Evolutionary conservation across 1,140 invertebrate species (phyloP).

Genomic region (Marisa cornuarietis): DNA sequence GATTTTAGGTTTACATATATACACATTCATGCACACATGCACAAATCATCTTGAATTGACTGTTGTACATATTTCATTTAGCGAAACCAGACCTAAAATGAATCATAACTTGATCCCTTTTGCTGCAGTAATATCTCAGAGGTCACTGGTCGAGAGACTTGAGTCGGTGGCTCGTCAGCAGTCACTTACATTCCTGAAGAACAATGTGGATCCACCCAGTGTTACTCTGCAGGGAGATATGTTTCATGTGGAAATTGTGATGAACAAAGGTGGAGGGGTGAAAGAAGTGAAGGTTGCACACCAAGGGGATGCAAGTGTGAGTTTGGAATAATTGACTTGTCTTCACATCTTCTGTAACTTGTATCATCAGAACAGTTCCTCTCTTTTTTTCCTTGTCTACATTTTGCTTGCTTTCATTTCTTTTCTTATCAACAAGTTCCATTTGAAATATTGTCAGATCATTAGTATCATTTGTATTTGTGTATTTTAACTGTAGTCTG

Average conservation of each 20-base stretch:
- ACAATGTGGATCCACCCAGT: slow-evolving; percentile 67
- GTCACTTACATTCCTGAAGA: slow-evolving; percentile 83
- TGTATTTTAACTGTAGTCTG: too few species aligned
- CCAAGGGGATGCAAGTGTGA: slow-evolving; percentile 76
- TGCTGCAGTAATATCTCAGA: slow-evolving; percentile 79
- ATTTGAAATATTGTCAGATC: background rate
- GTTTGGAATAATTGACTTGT: slow-evolving; percentile 10
- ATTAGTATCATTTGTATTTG: background rate
- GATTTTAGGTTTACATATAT: too few species aligned
- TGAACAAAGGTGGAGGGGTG: slow-evolving; percentile 83
- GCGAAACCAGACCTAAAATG: too few species aligned
- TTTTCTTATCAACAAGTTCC: background rate
- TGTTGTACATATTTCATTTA: too few species aligned
- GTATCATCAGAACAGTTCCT: background rate
- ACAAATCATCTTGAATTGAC: too few species aligned
- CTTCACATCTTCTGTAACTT: background rate
- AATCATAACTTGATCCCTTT: background rate
- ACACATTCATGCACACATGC: too few species aligned
- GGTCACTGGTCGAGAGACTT: slow-evolving; percentile 90
- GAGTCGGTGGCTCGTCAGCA: slow-evolving; percentile 89
- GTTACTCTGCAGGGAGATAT: slow-evolving; percentile 95
- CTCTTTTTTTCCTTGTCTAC: background rate
- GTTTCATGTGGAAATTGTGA: slow-evolving; percentile 92
- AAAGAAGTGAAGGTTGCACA: slow-evolving; percentile 94
- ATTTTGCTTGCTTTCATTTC: background rate